Conservation (phyloP, 2,888 invertebrate species). For the Trichacis sp. region DNA sequence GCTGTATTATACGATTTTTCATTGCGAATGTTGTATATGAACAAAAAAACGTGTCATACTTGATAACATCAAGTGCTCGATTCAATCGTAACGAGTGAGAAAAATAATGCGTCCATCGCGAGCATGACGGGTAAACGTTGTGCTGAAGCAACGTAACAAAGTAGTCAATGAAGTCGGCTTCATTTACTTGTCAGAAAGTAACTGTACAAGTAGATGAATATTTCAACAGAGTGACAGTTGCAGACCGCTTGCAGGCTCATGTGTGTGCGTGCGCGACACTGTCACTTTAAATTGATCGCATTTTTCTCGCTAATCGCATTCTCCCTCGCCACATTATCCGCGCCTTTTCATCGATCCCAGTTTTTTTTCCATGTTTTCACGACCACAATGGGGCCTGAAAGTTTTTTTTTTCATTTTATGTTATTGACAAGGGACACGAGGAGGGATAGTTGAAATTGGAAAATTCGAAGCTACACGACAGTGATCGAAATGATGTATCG, state of each 20-base stretch:
- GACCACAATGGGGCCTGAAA: too few relatives aligned
- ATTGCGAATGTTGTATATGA: not conserved
- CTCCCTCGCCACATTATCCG: too few relatives aligned
- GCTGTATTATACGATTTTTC: too few relatives aligned
- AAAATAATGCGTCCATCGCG: conserved; percentile 18
- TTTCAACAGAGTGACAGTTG: conserved; percentile 16
- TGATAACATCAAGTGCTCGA: not conserved
- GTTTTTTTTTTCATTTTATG: too few relatives aligned
- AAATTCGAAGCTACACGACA: too few relatives aligned
- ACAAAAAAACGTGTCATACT: not conserved
- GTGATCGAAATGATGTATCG: too few relatives aligned
- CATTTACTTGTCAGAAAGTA: conserved; percentile 34
- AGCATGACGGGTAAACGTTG: conserved; percentile 26
- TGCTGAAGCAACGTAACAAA: conserved; percentile 31
- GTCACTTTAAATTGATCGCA: too few relatives aligned
- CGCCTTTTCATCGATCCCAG: too few relatives aligned
- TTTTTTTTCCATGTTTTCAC: too few relatives aligned
- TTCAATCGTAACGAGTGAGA: conserved; percentile 13
- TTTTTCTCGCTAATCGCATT: conserved; percentile 5
- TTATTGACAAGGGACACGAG: too few relatives aligned
- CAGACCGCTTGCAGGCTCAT: conserved; percentile 15
- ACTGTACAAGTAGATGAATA: conserved; percentile 37
- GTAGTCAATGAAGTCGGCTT: conserved; percentile 40
- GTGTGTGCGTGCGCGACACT: conserved; percentile 5
- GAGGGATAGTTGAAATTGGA: too few relatives aligned